Evolutionary conservation across 2,888 invertebrate genomes (phyloP).

Genomic region (Campoplex nolae): DNA sequence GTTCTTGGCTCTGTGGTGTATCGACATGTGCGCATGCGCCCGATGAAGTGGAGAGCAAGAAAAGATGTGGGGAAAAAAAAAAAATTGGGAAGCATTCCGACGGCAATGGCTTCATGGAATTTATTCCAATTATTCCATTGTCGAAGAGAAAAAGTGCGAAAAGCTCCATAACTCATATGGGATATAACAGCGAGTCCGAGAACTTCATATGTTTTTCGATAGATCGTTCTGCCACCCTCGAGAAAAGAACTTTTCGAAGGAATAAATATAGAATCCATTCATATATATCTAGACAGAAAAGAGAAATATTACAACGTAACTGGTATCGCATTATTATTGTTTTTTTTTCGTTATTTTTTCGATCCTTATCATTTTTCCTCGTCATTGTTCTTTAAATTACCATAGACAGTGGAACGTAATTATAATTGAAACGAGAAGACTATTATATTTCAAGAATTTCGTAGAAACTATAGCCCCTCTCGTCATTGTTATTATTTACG

Average conservation of each 20-base stretch:
- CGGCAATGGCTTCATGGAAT: constrained; percentile 62
- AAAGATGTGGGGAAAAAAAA: background rate
- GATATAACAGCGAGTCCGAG: background rate
- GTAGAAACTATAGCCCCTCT: background rate
- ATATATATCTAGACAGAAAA: background rate
- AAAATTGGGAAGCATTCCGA: constrained; percentile 23
- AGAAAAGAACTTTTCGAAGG: constrained; percentile 12
- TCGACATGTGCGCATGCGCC: constrained; percentile 37
- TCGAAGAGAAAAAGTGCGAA: constrained; percentile 22
- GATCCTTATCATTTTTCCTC: background rate
- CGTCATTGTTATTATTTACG: constrained; percentile 17
- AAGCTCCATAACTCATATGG: constrained; percentile 15
- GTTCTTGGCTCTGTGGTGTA: constrained; percentile 25
- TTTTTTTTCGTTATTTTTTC: background rate
- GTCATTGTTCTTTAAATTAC: background rate
- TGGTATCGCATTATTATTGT: background rate
- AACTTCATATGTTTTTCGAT: constrained; percentile 40
- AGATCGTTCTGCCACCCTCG: constrained; percentile 6
- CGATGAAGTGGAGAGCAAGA: constrained; percentile 7
- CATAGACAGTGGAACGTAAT: background rate
- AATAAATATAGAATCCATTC: background rate
- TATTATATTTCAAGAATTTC: background rate
- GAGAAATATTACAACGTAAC: background rate
- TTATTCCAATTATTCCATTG: constrained; percentile 66
- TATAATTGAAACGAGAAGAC: background rate